phyloP scores from a whole-genome alignment of 2,113 vertebrate genomes.

The Arvicanthis niloticus region DNA sequence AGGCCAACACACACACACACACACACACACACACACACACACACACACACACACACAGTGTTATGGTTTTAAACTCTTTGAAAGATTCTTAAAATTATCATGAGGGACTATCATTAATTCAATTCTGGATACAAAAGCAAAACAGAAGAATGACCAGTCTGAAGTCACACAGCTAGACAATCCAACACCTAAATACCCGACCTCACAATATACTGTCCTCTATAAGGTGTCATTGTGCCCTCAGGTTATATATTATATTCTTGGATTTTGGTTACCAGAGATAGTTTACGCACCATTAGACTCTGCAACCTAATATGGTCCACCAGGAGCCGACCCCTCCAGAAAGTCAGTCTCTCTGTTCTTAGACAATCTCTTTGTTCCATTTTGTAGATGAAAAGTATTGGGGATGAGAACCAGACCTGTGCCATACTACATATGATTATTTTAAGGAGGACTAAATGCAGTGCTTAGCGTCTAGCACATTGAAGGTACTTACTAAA shows the following conservation, averaged over 20 bases:
- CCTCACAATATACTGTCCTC: neutral
- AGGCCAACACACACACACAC: too few relatives aligned
- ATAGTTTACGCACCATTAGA: neutral
- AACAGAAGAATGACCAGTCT: neutral
- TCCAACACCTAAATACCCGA: neutral
- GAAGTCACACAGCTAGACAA: neutral
- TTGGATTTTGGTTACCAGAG: neutral
- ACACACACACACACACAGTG: too few relatives aligned
- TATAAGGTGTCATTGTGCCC: neutral
- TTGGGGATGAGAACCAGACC: neutral
- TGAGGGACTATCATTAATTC: neutral
- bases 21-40: too few relatives aligned
- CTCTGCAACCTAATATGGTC: neutral
- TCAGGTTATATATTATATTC: neutral
- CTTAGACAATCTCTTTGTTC: neutral
- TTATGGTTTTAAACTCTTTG: neutral
- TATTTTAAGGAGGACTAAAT: slow-evolving; percentile 1
- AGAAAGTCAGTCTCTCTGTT: neutral
- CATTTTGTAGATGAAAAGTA: neutral
- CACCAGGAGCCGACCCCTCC: neutral
- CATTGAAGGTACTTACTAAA: neutral
- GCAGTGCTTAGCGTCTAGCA: neutral
- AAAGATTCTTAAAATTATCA: neutral
- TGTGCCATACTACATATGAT: neutral
- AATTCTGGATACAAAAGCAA: neutral